Conservation (phyloP, 2,888 invertebrate species). For the Tubiluchus corallicola region DNA sequence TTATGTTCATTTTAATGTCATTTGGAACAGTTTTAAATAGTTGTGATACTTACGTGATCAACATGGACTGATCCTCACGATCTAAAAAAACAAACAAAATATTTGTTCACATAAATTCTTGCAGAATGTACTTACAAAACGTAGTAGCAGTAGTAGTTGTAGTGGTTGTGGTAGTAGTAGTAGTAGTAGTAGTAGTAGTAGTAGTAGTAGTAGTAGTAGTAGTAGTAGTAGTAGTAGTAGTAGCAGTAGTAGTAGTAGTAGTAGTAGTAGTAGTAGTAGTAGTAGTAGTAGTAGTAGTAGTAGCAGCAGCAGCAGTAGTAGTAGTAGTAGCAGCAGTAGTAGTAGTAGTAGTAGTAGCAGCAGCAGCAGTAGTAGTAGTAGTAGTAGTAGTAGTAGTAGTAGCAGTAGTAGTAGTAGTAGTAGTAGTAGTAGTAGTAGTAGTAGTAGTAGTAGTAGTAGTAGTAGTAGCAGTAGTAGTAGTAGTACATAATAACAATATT, state of each 20-base stretch:
- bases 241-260: slow-evolving; percentile 1
- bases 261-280: slow-evolving; percentile 3
- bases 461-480: slow-evolving; percentile 3
- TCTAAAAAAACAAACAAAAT: too few relatives aligned
- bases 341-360: not conserved
- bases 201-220: slow-evolving; percentile 3
- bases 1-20: too few relatives aligned
- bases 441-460: slow-evolving; percentile 3
- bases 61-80: too few relatives aligned
- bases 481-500: too few relatives aligned
- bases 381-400: slow-evolving; percentile 1
- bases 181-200: slow-evolving; percentile 3
- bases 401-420: not conserved
- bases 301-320: slow-evolving; percentile 3
- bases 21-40: too few relatives aligned
- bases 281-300: slow-evolving; percentile 3
- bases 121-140: too few relatives aligned
- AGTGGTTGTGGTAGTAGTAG: not conserved
- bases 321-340: slow-evolving; percentile 3
- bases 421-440: not conserved
- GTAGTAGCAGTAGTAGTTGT: too few relatives aligned
- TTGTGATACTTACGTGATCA: too few relatives aligned
- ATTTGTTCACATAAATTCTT: too few relatives aligned
- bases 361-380: slow-evolving; percentile 1
- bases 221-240: slow-evolving; percentile 3